Conservation (phyloP, 2,888 invertebrate genomes). For the Xylophagus ater region DNA sequence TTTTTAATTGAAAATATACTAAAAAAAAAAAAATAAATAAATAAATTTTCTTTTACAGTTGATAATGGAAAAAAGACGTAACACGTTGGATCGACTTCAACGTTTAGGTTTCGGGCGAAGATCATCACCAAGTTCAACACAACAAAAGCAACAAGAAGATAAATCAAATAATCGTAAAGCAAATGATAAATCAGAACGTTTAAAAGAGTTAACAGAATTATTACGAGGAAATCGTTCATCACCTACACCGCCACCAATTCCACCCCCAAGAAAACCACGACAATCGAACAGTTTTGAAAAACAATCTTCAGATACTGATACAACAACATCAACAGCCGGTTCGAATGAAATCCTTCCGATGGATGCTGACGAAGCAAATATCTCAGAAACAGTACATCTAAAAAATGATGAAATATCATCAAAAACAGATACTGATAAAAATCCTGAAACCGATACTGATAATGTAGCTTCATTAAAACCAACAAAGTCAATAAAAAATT, state of each 20-base stretch:
- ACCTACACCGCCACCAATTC: conserved; percentile 49
- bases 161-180: conserved; percentile 26
- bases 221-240: conserved; percentile 48
- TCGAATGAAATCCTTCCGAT: conserved; percentile 25
- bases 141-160: conserved; percentile 11
- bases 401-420: conserved; percentile 11
- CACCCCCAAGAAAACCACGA: conserved; percentile 44
- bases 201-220: conserved; percentile 66
- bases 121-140: conserved; percentile 26
- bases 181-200: conserved; percentile 58
- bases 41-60: conserved; percentile 22
- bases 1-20: too few species aligned
- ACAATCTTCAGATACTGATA: conserved; percentile 18
- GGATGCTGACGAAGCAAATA: conserved; percentile 25
- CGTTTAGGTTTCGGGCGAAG: conserved; percentile 58
- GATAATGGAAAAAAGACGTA: conserved; percentile 40
- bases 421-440: background rate
- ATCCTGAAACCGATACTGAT: background rate
- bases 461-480: conserved; percentile 16
- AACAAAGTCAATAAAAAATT: conserved; percentile 10
- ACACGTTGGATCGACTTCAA: conserved; percentile 74
- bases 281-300: conserved; percentile 42
- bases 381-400: conserved; percentile 11
- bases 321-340: conserved; percentile 14
- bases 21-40: background rate